Conservation (phyloP, 2,797 vertebrate genomes). For the Sebastes umbrosus region DNA sequence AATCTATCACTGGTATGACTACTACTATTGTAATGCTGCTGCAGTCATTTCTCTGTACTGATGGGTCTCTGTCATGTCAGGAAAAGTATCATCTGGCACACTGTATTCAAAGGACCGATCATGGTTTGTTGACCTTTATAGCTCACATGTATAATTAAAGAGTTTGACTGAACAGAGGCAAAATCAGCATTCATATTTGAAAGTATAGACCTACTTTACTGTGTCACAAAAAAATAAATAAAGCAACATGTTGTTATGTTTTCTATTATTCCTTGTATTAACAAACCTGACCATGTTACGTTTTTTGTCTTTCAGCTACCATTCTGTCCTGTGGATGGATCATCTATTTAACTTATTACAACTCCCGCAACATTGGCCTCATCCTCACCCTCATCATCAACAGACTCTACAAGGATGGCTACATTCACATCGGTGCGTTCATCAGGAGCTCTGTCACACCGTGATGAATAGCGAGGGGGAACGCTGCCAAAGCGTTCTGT, state of each 20-base stretch:
- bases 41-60: neutral
- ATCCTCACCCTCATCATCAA: constrained; percentile 97
- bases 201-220: neutral
- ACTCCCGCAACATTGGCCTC: constrained; percentile 98
- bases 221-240: no score
- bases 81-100: neutral
- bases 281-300: neutral
- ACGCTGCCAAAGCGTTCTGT: constrained; percentile 19
- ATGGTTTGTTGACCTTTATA: neutral
- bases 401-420: constrained; percentile 96
- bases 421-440: constrained; percentile 95
- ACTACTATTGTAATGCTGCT: neutral
- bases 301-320: constrained; percentile 85
- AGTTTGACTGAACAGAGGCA: neutral
- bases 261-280: neutral
- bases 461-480: constrained; percentile 15
- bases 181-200: neutral
- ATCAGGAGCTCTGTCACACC: neutral
- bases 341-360: constrained; percentile 99
- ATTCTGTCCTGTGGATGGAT: constrained; percentile 99
- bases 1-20: neutral
- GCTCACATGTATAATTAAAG: neutral
- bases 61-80: neutral
- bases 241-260: no score
- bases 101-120: neutral